Base-by-base conservation (phyloP, 2,113 vertebrate genomes). In the Pedionomus torquatus region DNA sequence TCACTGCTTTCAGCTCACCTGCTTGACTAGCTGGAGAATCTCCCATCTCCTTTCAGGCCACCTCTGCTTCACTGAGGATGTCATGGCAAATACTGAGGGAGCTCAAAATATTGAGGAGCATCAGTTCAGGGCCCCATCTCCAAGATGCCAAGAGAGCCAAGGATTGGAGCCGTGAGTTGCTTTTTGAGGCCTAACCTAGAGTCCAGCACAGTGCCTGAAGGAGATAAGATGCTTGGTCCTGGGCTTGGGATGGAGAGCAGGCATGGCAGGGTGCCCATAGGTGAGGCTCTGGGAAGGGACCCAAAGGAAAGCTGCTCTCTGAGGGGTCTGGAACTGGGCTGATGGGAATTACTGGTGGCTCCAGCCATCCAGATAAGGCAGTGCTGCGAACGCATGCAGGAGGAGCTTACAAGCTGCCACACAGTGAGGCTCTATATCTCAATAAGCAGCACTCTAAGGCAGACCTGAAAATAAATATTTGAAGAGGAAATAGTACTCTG, bases 391-490 rank as follows among this genome's bases (percentile, higher is more conserved):
- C 14, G 7, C 1, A 5, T 49, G 35, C 72, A 46, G 93, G 52
- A 37, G 84, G 51, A 94, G 65, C 60, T 51, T n/a, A 31, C 5
- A 3, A 33, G 44, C 89, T 87, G 92, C 51, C 15, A 39, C 3
- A 2, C 80, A 31, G 86, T 1, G 4, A 79, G 61, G 70, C 44
- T 91, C 80, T 96, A 51, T 69, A 31, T 95, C 96, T 97, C 92
- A 93, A 94, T 93, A 91, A 95, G 66, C 77, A 77, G 83, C 48
- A 11, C 74, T 89, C 83, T 26, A 55, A 93, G 89, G 70, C 81
- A 94, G 81, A 92, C 90, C 81, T 75, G 66, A 96, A 95, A 94
- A 97, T 94, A 97, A 96, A 95, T 96, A 93, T 96, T 95, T 94
- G 93, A 93, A 90, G 90, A 95, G 81, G 85, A 93, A 94, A 96